Evolutionary conservation across 2,797 vertebrate species (phyloP).

Genomic region (Argentina silus): DNA sequence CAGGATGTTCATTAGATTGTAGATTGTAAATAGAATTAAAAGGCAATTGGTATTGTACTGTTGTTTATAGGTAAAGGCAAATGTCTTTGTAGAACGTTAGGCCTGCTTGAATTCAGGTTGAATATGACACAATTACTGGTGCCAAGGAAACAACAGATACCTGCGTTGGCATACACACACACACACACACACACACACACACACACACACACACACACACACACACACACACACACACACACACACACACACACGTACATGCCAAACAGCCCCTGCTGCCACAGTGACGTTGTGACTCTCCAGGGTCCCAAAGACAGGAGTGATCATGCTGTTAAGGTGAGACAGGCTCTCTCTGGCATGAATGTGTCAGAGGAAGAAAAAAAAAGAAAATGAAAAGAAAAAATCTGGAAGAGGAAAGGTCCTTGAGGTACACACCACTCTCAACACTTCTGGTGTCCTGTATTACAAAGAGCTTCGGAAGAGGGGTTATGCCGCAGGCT

Average conservation of each 20-base stretch:
- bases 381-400: slow-evolving; percentile 44
- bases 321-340: slow-evolving; percentile 58
- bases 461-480: slow-evolving; percentile 55
- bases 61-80: background rate
- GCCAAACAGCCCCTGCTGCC: slow-evolving; percentile 11
- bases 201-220: background rate
- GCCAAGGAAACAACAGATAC: background rate
- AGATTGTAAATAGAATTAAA: background rate
- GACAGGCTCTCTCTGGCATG: slow-evolving; percentile 59
- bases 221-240: background rate
- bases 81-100: too few species aligned
- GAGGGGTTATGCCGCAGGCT: slow-evolving; percentile 62
- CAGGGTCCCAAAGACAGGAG: slow-evolving; percentile 38
- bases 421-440: slow-evolving; percentile 48
- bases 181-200: background rate
- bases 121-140: background rate
- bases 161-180: background rate
- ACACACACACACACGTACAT: background rate
- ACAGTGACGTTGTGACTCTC: slow-evolving; percentile 30
- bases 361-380: slow-evolving; percentile 58
- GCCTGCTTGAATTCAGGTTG: background rate
- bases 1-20: background rate
- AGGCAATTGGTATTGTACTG: background rate
- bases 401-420: slow-evolving; percentile 51
- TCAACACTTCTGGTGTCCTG: slow-evolving; percentile 57